A percentile compares a stretch with the other conserved stretches of the same genome.
Conservation (phyloP, 2,888 invertebrate genomes). For the Noctua janthina region DNA sequence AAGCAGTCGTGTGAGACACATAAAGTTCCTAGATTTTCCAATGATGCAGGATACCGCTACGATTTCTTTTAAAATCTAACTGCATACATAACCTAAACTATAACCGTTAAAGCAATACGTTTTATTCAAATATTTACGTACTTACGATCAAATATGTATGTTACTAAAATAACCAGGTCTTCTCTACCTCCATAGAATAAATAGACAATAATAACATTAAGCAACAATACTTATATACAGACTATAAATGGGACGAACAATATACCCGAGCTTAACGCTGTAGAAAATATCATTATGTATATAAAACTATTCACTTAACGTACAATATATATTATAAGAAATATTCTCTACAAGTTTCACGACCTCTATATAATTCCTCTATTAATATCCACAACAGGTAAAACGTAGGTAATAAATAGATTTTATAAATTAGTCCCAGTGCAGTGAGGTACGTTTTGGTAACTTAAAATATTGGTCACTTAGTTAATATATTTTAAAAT, state of each 20-base stretch:
- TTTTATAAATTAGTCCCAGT: conserved; percentile 33
- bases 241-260: conserved; percentile 32
- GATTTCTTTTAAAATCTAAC: conserved; percentile 5
- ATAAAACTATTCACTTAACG: conserved; percentile 8
- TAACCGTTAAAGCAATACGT: conserved; percentile 13
- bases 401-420: conserved; percentile 27
- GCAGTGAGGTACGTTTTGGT: conserved; percentile 64
- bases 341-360: conserved; percentile 28
- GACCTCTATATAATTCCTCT: background rate
- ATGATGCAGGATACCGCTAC: background rate
- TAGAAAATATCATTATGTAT: conserved; percentile 40
- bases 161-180: conserved; percentile 25
- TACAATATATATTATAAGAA: conserved; percentile 22
- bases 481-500: conserved; percentile 30
- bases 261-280: conserved; percentile 44
- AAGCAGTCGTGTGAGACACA: conserved; percentile 5
- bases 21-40: background rate
- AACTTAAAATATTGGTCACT: conserved; percentile 56
- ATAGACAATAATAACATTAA: conserved; percentile 47
- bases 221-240: conserved; percentile 40
- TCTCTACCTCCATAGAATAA: conserved; percentile 28
- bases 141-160: conserved; percentile 17
- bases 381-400: conserved; percentile 32
- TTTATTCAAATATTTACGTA: conserved; percentile 38
- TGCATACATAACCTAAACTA: conserved; percentile 14